phyloP scores from a whole-genome alignment of 2,888 invertebrate genomes.

The Eucriotettix oculatus region DNA sequence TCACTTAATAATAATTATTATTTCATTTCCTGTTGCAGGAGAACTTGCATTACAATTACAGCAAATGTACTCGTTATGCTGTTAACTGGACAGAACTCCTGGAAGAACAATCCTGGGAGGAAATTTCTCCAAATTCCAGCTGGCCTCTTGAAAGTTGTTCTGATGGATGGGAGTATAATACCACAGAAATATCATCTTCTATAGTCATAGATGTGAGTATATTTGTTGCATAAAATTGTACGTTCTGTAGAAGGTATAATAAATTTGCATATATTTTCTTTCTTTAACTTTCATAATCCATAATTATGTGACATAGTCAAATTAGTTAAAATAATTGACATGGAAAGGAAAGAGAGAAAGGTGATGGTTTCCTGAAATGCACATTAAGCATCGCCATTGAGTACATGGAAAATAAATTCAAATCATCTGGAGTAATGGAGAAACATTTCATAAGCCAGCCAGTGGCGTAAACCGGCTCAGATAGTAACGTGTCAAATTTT shows the following conservation, averaged over 20 bases:
- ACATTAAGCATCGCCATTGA: no score
- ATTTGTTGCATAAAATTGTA: background rate
- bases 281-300: background rate
- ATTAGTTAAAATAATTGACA: conserved; percentile 6
- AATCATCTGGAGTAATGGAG: no score
- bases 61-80: conserved; percentile 54
- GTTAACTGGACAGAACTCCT: conserved; percentile 50
- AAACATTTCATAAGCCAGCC: no score
- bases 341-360: no score
- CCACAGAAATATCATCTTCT: conserved; percentile 50
- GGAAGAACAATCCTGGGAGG: conserved; percentile 22
- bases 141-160: conserved; percentile 53
- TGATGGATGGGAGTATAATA: conserved; percentile 68
- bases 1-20: no score
- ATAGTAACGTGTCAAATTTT: no score
- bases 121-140: conserved; percentile 29
- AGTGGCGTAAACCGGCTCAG: no score
- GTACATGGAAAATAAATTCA: no score
- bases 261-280: background rate
- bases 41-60: conserved; percentile 30
- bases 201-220: conserved; percentile 62
- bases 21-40: conserved; percentile 5
- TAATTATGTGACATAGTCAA: conserved; percentile 12
- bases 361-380: no score
- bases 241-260: no score